These are phyloP conservation scores for Mustela lutreola DNA, from an alignment of 2,113 vertebrate species.

Conservation along the genomic window DNA sequence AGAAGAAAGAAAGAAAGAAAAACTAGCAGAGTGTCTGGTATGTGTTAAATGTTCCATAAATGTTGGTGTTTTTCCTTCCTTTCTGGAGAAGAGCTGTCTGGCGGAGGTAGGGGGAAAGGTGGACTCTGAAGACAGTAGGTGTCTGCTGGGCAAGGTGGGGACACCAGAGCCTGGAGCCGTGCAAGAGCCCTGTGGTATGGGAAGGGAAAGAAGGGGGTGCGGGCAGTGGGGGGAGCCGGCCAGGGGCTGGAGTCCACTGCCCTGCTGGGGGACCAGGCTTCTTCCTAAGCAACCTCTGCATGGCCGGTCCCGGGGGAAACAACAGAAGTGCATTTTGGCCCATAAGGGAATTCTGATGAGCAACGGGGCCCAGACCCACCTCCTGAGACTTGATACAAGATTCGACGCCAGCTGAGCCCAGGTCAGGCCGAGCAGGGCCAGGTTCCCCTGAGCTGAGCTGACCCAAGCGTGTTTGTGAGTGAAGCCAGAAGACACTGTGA, in stretches of 20 bases:
- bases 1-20: neutral
- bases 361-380: neutral
- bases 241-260: neutral
- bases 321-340: neutral
- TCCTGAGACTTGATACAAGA: neutral
- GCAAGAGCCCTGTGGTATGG: neutral
- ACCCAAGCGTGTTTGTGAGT: too few species aligned
- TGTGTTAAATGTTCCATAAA: neutral
- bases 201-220: too few species aligned
- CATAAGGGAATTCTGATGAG: neutral
- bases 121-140: neutral
- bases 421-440: neutral
- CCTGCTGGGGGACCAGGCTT: neutral
- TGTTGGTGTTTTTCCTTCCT: neutral
- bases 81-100: neutral
- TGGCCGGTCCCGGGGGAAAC: neutral
- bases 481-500: neutral
- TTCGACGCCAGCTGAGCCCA: too few species aligned
- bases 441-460: neutral
- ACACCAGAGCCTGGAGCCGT: accelerated
- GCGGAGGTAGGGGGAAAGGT: neutral
- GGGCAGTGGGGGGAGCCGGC: too few species aligned
- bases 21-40: neutral
- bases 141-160: neutral
- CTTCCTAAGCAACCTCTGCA: neutral